Conservation (phyloP, 2,888 invertebrate genomes). For the Drosophila longiperda region DNA sequence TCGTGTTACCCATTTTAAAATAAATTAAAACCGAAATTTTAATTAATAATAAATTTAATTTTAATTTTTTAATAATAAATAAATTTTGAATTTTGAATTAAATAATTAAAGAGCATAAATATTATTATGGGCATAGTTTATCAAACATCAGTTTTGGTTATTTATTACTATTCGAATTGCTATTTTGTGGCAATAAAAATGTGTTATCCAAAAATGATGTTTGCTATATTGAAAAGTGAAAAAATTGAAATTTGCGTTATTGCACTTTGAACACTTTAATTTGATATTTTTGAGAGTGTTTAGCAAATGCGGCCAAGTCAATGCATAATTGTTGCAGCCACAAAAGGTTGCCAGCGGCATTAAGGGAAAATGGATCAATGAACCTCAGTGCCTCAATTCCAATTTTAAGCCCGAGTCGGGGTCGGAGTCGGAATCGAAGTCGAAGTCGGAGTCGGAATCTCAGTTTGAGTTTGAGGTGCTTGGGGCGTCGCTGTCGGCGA, state of each 20-base stretch:
- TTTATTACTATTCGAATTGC: background rate
- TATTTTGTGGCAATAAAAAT: background rate
- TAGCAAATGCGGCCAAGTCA: constrained; percentile 56
- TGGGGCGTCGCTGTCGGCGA: constrained; percentile 73
- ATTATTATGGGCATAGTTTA: background rate
- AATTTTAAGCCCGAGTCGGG: background rate
- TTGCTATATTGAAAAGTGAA: constrained; percentile 5
- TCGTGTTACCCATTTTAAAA: background rate
- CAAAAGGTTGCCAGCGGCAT: constrained; percentile 11
- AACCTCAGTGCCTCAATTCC: constrained; percentile 47
- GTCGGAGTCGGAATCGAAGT: background rate
- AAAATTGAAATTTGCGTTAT: constrained; percentile 1
- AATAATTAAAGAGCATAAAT: background rate
- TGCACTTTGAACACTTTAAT: constrained; percentile 22
- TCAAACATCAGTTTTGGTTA: background rate
- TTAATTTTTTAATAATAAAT: too few relatives aligned
- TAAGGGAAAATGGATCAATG: constrained; percentile 66
- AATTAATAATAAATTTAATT: background rate
- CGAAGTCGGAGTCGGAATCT: background rate
- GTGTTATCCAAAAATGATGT: background rate
- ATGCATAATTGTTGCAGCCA: constrained; percentile 41
- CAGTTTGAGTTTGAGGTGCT: constrained; percentile 37
- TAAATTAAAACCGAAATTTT: background rate
- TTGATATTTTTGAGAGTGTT: constrained; percentile 52
- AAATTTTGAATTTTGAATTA: background rate